These are phyloP conservation scores for Hystrix cristata DNA, from an alignment of 2,113 vertebrate species.

Conservation along the genomic window DNA sequence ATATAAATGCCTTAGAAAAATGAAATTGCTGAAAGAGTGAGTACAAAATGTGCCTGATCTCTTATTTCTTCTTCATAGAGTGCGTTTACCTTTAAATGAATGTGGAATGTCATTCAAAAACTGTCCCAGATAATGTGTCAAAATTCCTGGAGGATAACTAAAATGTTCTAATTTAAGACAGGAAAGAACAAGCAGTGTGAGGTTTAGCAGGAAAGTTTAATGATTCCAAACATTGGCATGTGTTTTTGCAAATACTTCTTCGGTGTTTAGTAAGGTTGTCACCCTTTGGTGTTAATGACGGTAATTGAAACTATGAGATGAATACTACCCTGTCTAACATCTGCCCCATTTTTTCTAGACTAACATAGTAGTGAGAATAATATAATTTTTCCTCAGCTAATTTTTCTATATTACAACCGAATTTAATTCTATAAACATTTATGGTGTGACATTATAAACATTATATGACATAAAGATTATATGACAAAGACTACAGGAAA, in stretches of 20 bases:
- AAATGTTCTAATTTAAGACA: slow-evolving; percentile 59
- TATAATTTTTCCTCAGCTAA: background rate
- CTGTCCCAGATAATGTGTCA: slow-evolving; percentile 66
- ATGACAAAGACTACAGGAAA: background rate
- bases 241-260: slow-evolving; percentile 18
- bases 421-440: background rate
- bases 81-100: slow-evolving; percentile 77
- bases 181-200: slow-evolving; percentile 12
- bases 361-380: background rate
- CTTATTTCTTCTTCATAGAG: slow-evolving; percentile 67
- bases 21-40: slow-evolving; percentile 73
- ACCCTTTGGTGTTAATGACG: background rate
- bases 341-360: background rate
- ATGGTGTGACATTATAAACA: background rate
- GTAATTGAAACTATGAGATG: background rate
- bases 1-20: slow-evolving; percentile 76
- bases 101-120: slow-evolving; percentile 60
- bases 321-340: background rate
- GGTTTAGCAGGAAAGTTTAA: background rate
- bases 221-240: background rate
- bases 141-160: slow-evolving; percentile 66
- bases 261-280: background rate
- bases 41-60: slow-evolving; percentile 46
- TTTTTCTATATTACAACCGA: background rate
- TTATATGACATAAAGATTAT: background rate